A percentile compares a stretch with the other conserved stretches of the same genome.
Conservation (phyloP, 2,113 vertebrate genomes). For the Lepisosteus osseus region DNA sequence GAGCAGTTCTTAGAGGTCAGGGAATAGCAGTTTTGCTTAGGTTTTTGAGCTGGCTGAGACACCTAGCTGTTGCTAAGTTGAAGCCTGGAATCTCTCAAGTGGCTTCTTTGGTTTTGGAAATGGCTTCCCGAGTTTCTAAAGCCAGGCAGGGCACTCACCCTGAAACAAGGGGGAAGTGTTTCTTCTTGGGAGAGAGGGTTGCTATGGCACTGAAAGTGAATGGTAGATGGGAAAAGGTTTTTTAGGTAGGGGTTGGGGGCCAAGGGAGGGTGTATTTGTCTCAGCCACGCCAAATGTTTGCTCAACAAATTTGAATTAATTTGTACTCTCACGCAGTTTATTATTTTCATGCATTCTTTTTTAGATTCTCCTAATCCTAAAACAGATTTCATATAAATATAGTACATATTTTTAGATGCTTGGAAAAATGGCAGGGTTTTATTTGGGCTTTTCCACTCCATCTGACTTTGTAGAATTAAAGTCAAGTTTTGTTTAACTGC, state of each 20-base stretch:
- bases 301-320: background rate
- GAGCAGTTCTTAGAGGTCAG: background rate
- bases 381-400: too few species aligned
- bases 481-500: too few species aligned
- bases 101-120: conserved; percentile 49
- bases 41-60: background rate
- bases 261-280: conserved; percentile 18
- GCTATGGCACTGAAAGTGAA: conserved; percentile 50
- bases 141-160: conserved; percentile 30
- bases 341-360: too few species aligned
- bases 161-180: conserved; percentile 34
- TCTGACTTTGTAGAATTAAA: too few species aligned
- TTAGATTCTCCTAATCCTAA: too few species aligned
- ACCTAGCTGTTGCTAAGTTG: conserved; percentile 53
- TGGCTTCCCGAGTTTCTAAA: conserved; percentile 40
- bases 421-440: too few species aligned
- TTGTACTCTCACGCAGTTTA: too few species aligned
- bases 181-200: conserved; percentile 58
- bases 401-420: too few species aligned
- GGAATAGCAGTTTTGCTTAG: background rate
- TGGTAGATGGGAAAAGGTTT: conserved; percentile 56
- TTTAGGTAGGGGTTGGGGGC: conserved; percentile 9
- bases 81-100: conserved; percentile 45
- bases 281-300: conserved; percentile 32
- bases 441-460: too few species aligned